Percentiles rank a stretch among this genome's conserved stretches.
phyloP scores from a whole-genome alignment of 23 tunicate genomes.

The Botrylloides violaceus region DNA sequence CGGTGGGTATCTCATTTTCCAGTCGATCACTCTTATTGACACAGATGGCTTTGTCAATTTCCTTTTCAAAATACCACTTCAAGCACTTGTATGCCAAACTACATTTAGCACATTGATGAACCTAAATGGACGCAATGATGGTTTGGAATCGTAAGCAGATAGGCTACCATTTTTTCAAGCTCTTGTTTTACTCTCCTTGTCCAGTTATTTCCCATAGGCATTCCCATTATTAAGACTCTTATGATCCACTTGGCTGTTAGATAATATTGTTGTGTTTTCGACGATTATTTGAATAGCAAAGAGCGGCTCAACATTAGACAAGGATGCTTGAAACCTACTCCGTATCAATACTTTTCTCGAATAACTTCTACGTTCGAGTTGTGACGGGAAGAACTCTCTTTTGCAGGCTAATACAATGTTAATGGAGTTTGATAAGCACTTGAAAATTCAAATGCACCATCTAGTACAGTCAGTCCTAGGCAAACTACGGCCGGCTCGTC shows the following conservation, averaged over 20 bases:
- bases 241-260: background rate
- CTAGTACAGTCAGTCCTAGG: too few species aligned
- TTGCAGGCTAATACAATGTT: background rate
- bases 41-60: too few species aligned
- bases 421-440: background rate
- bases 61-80: too few species aligned
- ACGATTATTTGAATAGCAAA: conserved; percentile 12
- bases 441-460: background rate
- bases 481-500: too few species aligned
- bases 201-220: conserved; percentile 16
- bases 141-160: background rate
- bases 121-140: too few species aligned
- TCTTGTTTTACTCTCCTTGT: conserved; percentile 1
- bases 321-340: background rate
- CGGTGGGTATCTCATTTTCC: too few species aligned
- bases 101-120: background rate
- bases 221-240: background rate
- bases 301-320: conserved; percentile 13
- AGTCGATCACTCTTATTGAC: too few species aligned
- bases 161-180: background rate
- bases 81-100: background rate
- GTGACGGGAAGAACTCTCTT: background rate
- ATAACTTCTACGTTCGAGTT: conserved; percentile 7
- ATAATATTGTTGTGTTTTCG: conserved; percentile 9
- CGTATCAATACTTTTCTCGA: background rate